Evolutionary conservation across 2,888 invertebrate species (phyloP), one percentile per base, ranked within the genome.

Genomic region (Clitarchus hookeri): DNA sequence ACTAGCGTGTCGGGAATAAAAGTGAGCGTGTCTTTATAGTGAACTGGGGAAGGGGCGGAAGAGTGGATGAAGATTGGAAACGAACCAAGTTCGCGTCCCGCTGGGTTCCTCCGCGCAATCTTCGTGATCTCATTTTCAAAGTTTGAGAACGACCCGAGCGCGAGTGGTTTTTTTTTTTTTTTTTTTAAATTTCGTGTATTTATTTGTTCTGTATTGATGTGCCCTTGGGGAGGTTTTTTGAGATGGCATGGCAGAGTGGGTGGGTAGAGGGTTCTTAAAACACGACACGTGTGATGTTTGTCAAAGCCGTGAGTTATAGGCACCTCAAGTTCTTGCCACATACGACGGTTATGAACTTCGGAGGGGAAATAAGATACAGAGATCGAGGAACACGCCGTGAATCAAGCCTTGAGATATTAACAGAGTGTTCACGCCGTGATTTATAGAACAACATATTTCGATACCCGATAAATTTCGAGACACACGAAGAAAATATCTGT

Each of bases 361-460:
- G n/a, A 65, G 16, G 65, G 36, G 65, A 65, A n/a, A 65, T 65
- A 65, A 65, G n/a, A 65, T n/a, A 65, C n/a, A n/a, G 16, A 65
- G 65, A 65, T n/a, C 19, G 16, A 65, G 65, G 19, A 65, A 65
- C 65, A n/a, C 65, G n/a, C 65, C 19, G 16, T 65, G 65, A 65
- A n/a, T n/a, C 65, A n/a, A 65, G 65, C 1, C 65, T 65, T 23
- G 23, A 65, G n/a, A 19, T 65, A 65, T 65, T 65, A 65, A 65
- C 65, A 65, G 65, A 65, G 16, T 65, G n/a, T 65, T 65, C n/a
- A 65, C 65, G 8, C 16, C 19, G 65, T 65, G 65, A 65, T 65
- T 65, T 65, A 65, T 65, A n/a, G n/a, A 65, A n/a, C 65, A 65
- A n/a, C 65, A 65, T 65, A 65, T 65, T n/a, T 65, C 65, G 65